Percentiles rank a stretch among this genome's conserved stretches.
Conservation (phyloP, 1,140 invertebrate species). For the Camponotus floridanus region DNA sequence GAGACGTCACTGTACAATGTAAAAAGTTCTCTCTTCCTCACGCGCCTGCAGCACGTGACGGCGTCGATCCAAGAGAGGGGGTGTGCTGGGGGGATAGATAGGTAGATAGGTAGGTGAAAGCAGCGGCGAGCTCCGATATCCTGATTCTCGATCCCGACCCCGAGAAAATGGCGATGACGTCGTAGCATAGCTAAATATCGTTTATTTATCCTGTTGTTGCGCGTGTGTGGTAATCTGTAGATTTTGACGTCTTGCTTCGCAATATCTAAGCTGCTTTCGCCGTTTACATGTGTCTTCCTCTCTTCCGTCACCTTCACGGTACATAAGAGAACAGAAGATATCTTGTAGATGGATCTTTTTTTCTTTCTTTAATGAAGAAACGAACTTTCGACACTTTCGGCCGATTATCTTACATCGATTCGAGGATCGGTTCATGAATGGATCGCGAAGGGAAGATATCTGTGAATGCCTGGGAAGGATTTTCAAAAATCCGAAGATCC, state of each 20-base stretch:
- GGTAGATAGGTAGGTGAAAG: slow-evolving; percentile 71
- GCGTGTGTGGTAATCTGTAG: slow-evolving; percentile 82
- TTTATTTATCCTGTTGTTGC: slow-evolving; percentile 67
- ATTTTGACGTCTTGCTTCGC: slow-evolving; percentile 65
- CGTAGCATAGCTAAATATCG: slow-evolving; percentile 80
- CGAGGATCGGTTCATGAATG: slow-evolving; percentile 4
- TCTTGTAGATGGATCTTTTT: not conserved
- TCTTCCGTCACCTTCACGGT: slow-evolving; percentile 40
- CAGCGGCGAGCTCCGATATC: slow-evolving; percentile 69
- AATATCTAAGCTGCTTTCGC: slow-evolving; percentile 30
- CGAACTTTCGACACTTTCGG: not conserved
- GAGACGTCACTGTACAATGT: slow-evolving; percentile 85
- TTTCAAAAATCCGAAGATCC: not conserved
- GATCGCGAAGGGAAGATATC: not conserved
- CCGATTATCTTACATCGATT: slow-evolving; percentile 3
- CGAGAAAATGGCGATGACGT: slow-evolving; percentile 51
- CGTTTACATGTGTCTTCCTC: slow-evolving; percentile 33
- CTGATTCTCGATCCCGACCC: slow-evolving; percentile 72
- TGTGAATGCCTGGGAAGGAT: not conserved
- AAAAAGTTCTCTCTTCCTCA: slow-evolving; percentile 82
- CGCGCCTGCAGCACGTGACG: slow-evolving; percentile 76
- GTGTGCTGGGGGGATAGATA: not conserved
- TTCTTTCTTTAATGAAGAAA: slow-evolving; percentile 6
- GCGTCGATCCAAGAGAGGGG: slow-evolving; percentile 59
- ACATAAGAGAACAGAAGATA: slow-evolving; percentile 22